Evolutionary conservation across 2,888 invertebrate genomes (phyloP), one percentile per base, ranked within the genome.

Genomic region (Mimas tiliae): DNA sequence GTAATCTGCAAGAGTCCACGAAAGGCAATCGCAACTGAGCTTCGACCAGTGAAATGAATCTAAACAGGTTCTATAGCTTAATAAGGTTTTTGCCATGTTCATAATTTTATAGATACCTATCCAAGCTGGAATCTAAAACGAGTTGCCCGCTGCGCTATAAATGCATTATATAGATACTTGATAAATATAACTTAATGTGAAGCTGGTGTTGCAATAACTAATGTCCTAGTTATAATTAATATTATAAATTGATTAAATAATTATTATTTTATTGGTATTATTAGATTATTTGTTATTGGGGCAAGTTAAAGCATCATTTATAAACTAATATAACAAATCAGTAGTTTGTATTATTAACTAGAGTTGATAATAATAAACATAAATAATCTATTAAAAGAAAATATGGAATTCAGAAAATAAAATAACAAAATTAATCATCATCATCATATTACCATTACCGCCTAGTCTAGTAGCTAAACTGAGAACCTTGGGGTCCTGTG

Each of bases 61-160:
- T 58, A 52, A 52, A 62, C 62, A 16, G 62, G 65, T 62, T 65
- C 16, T 52, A 38, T 62, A 45, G 16, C 62, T 51, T 65, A 16
- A 42, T 65, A 58, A 62, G 50, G 45, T 64, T 64, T 52, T 64
- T 58, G 55, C 65, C 58, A 51, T 62, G 62, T 51, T 62, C 48
- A 45, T 65, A 51, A 65, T 65, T 62, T 62, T 51, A 65, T 19
- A 45, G 65, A 62, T 51, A n/a, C n/a, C n/a, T n/a, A 51, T 45
- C 51, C 62, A 33, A 65, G 62, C 51, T 33, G 38, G 58, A 50
- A 62, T 62, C 38, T 50, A 16, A 65, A 65, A 65, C 52, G 12
- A 45, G 62, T 51, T 8, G 38, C 58, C 58, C 42, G 58, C 42
- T 58, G 58, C 6, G 58, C 11, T 58, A 12, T 42, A 38, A 58